Evolutionary conservation across 2,113 vertebrate species (phyloP).

Genomic region (Coturnix japonica): DNA sequence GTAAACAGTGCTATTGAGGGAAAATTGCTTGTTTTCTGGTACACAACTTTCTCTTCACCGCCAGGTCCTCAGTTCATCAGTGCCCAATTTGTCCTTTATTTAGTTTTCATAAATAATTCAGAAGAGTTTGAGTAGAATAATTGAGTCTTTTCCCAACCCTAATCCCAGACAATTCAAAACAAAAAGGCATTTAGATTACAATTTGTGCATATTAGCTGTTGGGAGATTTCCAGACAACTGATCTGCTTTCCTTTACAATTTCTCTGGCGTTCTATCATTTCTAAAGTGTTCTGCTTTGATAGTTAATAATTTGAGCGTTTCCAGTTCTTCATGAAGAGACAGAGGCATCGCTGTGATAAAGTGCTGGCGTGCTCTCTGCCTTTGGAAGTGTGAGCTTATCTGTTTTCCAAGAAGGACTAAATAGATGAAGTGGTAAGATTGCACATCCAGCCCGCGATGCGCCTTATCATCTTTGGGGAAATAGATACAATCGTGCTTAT

Average conservation of each 20-base stretch:
- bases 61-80: constrained; percentile 70
- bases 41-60: constrained; percentile 56
- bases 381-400: constrained; percentile 52
- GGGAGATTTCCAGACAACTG: constrained; percentile 65
- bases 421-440: constrained; percentile 53
- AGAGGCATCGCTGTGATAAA: constrained; percentile 30
- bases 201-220: constrained; percentile 61
- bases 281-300: constrained; percentile 64
- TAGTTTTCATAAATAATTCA: constrained; percentile 81
- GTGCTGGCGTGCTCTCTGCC: background rate
- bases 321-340: constrained; percentile 50
- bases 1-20: constrained; percentile 78
- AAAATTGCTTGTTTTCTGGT: constrained; percentile 77
- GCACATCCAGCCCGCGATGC: constrained; percentile 45
- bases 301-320: constrained; percentile 70
- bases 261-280: constrained; percentile 48
- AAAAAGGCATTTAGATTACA: constrained; percentile 75
- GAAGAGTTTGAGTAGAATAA: constrained; percentile 75
- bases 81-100: constrained; percentile 79
- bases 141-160: constrained; percentile 74
- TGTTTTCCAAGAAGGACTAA: constrained; percentile 58
- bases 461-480: constrained; percentile 47
- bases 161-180: constrained; percentile 75
- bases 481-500: constrained; percentile 35
- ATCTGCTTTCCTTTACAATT: constrained; percentile 63